Evolutionary conservation across 2,797 vertebrate species (phyloP), one percentile per base, ranked within the genome.

Genomic region (Mus caroli): DNA sequence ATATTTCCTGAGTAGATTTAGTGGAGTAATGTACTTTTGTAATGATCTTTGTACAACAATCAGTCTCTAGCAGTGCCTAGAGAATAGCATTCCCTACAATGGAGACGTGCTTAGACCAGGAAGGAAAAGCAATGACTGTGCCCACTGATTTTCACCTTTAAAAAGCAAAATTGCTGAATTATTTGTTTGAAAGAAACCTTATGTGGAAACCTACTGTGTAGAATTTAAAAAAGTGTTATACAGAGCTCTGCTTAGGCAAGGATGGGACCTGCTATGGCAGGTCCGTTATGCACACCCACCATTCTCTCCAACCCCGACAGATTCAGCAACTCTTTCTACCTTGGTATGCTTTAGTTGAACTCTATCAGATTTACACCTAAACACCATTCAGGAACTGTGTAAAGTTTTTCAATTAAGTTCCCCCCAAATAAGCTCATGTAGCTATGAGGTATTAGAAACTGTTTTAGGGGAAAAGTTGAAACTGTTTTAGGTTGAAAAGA

Each of bases 151-250:
- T 82, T 76, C 34, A 82, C 17, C 31, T 37, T 52, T 78, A 75
- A 37, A 34, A 46, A 43, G 5, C 43, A 43, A 54, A 15, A 43
- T 12, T 83, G 17, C 15, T 71, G 14, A 86, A 50, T 86, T 91
- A 91, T 77, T 94, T 64, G 31, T 56, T 82, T 56, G 77, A 79
- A 89, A 54, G 31, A 88, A 93, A 91, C 40, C 6, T 54, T 28
- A 67, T 19, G 20, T 60, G 17, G 62, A 92, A 91, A 89, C 4
- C 4, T 11, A 90, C 52, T 46, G n/a, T n/a, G 50, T 71, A 79
- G 87, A 62, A 69, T 60, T 17, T 64, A 92, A 90, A 88, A 28
- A 76, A 95, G 87, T 69, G 79, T 56, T 43, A 60, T 17, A 12
- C 11, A 14, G 88, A 90, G 14, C 34, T 77, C 1, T 73, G n/a